phyloP scores from a whole-genome alignment of 2,113 vertebrate species.

The Hirundichthys speculiger region DNA sequence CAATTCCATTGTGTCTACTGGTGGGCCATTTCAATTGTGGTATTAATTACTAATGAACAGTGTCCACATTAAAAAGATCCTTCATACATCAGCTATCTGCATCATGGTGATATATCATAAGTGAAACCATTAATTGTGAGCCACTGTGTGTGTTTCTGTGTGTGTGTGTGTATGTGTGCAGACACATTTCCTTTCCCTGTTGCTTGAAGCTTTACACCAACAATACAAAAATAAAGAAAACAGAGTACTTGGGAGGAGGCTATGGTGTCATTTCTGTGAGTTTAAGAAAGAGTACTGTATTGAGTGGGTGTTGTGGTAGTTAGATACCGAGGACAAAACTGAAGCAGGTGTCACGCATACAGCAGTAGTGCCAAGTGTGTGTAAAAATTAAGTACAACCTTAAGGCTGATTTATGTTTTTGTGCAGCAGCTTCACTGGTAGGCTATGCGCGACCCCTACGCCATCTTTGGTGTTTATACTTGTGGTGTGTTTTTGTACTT shows the following conservation, averaged over 20 bases:
- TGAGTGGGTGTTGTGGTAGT: constrained; percentile 5
- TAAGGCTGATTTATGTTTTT: too few relatives aligned
- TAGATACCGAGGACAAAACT: constrained; percentile 76
- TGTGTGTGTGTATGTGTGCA: constrained; percentile 1
- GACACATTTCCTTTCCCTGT: constrained; percentile 10
- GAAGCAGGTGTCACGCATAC: constrained; percentile 81
- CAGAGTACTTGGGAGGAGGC: constrained; percentile 17
- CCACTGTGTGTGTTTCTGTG: background rate
- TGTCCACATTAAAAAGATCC: constrained; percentile 61
- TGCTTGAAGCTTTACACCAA: constrained; percentile 53
- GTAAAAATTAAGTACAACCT: too few relatives aligned
- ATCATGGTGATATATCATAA: constrained; percentile 57
- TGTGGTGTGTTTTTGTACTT: too few relatives aligned
- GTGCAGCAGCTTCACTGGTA: too few relatives aligned
- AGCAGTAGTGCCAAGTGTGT: too few relatives aligned
- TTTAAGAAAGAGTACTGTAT: background rate
- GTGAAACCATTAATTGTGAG: constrained; percentile 46
- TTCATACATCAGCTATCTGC: constrained; percentile 53
- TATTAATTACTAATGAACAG: constrained; percentile 73
- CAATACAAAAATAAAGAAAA: constrained; percentile 43
- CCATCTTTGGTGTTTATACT: too few relatives aligned
- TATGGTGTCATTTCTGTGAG: background rate
- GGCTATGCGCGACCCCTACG: too few relatives aligned
- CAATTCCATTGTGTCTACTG: constrained; percentile 39
- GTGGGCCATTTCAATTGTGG: constrained; percentile 55